A percentile compares a stretch with the other conserved stretches of the same genome.
Evolutionary conservation across 2,888 invertebrate genomes (phyloP).

Genomic region (Dicyrtomina minuta): DNA sequence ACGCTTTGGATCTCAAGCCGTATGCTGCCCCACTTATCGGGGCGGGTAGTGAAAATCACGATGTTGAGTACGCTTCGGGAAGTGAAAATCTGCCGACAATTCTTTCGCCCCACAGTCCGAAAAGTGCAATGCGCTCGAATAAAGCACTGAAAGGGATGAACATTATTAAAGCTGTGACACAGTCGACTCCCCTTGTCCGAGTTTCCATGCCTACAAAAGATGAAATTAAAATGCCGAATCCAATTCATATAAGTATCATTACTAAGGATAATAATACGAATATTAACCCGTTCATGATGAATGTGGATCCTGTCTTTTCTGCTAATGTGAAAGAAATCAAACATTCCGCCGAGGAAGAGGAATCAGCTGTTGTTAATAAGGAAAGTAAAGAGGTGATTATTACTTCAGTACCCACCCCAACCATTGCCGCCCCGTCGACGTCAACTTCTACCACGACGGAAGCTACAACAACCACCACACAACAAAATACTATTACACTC

Average conservation of each 20-base stretch:
- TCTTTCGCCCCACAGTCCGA: constrained; percentile 8
- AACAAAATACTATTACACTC: neutral
- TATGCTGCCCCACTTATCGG: constrained; percentile 30
- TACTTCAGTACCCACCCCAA: neutral
- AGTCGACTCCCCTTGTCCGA: constrained; percentile 24
- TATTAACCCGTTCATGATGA: constrained; percentile 19
- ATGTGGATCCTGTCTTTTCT: constrained; percentile 23
- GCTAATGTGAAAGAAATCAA: constrained; percentile 18
- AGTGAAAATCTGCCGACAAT: constrained; percentile 34
- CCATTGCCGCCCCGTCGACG: neutral
- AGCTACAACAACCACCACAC: constrained; percentile 13
- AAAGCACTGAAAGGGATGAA: constrained; percentile 29
- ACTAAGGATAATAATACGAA: constrained; percentile 43
- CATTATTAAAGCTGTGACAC: constrained; percentile 1
- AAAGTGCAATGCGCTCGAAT: constrained; percentile 7
- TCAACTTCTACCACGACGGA: constrained; percentile 7
- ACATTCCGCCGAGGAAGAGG: constrained; percentile 7
- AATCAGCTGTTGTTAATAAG: constrained; percentile 8
- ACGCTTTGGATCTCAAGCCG: constrained; percentile 24
- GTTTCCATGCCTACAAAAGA: constrained; percentile 37
- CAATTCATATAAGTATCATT: constrained; percentile 49
- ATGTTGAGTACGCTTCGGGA: constrained; percentile 6
- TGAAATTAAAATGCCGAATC: constrained; percentile 32
- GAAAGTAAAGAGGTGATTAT: neutral
- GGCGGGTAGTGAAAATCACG: constrained; percentile 22